These are phyloP conservation scores for Papilio xuthus DNA, from an alignment of 1,140 invertebrate genomes.

Conservation along the genomic window DNA sequence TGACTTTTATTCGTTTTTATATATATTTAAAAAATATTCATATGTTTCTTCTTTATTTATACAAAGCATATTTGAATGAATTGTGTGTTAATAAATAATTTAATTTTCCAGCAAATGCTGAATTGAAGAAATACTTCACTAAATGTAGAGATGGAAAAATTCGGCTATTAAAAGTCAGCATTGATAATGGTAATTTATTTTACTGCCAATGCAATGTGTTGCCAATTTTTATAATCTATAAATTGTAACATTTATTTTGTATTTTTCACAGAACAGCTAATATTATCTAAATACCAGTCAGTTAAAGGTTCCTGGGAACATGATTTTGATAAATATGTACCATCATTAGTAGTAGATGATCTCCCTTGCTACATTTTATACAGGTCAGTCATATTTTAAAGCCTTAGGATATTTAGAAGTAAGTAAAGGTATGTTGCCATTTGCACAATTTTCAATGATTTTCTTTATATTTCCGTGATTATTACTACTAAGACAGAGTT, in stretches of 20 bases:
- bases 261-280: slow-evolving; percentile 88
- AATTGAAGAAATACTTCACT: slow-evolving; percentile 90
- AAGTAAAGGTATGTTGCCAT: not conserved
- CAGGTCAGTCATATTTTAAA: slow-evolving; percentile 76
- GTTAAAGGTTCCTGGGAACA: slow-evolving; percentile 91
- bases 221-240: not conserved
- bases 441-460: not conserved
- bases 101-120: slow-evolving; percentile 89
- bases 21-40: too few relatives aligned
- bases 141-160: slow-evolving; percentile 92
- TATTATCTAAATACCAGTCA: slow-evolving; percentile 85
- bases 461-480: not conserved
- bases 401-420: too few relatives aligned
- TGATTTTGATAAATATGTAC: slow-evolving; percentile 92
- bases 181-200: slow-evolving; percentile 89
- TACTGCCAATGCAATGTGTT: not conserved
- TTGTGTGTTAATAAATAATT: slow-evolving; percentile 15
- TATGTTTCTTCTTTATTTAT: too few relatives aligned
- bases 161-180: slow-evolving; percentile 91
- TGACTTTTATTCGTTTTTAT: too few relatives aligned
- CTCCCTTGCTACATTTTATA: slow-evolving; percentile 97
- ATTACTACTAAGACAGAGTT: not conserved
- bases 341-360: slow-evolving; percentile 90
- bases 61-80: too few relatives aligned
- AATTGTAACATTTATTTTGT: slow-evolving; percentile 40